Evolutionary conservation across 2,888 invertebrate species (phyloP).

Genomic region (Tinea semifulvella): DNA sequence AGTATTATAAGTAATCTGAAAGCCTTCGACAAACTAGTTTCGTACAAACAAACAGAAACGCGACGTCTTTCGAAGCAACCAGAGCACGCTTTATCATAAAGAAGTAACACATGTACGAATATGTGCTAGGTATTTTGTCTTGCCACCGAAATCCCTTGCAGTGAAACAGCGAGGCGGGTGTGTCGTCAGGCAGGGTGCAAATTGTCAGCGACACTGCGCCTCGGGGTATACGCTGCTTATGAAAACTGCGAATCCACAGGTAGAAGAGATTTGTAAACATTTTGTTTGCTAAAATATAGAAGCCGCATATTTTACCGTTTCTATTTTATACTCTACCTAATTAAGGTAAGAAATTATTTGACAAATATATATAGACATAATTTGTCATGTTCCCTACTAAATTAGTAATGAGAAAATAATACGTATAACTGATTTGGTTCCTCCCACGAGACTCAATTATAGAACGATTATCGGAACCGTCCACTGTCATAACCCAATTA

Average conservation of each 20-base stretch:
- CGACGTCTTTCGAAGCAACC: slow-evolving; percentile 5
- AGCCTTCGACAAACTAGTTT: slow-evolving; percentile 2
- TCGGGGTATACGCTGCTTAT: slow-evolving; percentile 47
- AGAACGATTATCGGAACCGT: slow-evolving; percentile 17
- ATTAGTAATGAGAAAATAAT: not conserved
- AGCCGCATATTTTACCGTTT: not conserved
- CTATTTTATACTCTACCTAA: not conserved
- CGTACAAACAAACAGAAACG: not conserved
- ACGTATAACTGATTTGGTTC: slow-evolving; percentile 1
- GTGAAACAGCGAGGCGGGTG: slow-evolving; percentile 21
- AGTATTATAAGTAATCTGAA: not conserved
- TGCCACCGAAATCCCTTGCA: slow-evolving; percentile 32
- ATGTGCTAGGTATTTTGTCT: slow-evolving; percentile 3
- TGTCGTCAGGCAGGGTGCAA: slow-evolving; percentile 31
- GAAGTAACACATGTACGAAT: slow-evolving; percentile 7
- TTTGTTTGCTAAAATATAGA: slow-evolving; percentile 32
- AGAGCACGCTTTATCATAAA: slow-evolving; percentile 1
- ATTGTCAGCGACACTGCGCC: slow-evolving; percentile 43
- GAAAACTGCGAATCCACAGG: slow-evolving; percentile 50
- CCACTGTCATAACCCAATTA: slow-evolving; percentile 47
- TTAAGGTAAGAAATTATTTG: no score
- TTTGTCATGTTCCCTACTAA: no score
- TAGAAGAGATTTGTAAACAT: slow-evolving; percentile 50
- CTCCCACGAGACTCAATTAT: slow-evolving; percentile 13
- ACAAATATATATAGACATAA: no score